Evolutionary conservation across 2,888 invertebrate genomes (phyloP).

Genomic region (Ectemnius cavifrons): DNA sequence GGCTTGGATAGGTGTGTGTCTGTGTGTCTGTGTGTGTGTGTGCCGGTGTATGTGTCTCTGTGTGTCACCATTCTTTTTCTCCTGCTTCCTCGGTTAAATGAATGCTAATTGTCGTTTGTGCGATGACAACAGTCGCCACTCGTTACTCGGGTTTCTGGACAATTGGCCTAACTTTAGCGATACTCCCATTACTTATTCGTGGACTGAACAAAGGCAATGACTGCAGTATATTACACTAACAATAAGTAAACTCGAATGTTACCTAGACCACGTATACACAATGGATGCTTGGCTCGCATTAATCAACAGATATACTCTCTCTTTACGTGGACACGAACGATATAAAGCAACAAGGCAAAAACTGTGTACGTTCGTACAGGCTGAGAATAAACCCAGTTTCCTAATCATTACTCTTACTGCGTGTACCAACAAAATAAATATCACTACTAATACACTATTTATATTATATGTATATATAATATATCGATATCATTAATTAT

Average conservation of each 20-base stretch:
- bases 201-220: conserved; percentile 43
- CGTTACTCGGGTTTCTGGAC: no score
- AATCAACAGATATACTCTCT: no score
- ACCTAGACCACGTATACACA: conserved; percentile 10
- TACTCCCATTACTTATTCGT: no score
- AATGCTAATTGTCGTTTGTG: no score
- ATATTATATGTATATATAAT: conserved; percentile 1
- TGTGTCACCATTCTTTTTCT: no score
- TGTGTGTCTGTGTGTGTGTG: no score
- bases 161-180: no score
- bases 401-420: conserved; percentile 22
- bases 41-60: no score
- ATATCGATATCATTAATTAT: conserved; percentile 22
- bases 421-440: conserved; percentile 49
- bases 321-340: not conserved
- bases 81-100: no score
- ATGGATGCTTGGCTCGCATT: no score
- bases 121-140: no score
- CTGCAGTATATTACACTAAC: conserved; percentile 54
- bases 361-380: conserved; percentile 15
- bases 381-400: conserved; percentile 12
- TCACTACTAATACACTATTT: conserved; percentile 13
- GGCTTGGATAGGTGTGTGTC: no score
- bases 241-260: conserved; percentile 20
- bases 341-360: conserved; percentile 12